phyloP scores from a whole-genome alignment of 2,797 vertebrate genomes.

The Protosalanx chinensis region DNA sequence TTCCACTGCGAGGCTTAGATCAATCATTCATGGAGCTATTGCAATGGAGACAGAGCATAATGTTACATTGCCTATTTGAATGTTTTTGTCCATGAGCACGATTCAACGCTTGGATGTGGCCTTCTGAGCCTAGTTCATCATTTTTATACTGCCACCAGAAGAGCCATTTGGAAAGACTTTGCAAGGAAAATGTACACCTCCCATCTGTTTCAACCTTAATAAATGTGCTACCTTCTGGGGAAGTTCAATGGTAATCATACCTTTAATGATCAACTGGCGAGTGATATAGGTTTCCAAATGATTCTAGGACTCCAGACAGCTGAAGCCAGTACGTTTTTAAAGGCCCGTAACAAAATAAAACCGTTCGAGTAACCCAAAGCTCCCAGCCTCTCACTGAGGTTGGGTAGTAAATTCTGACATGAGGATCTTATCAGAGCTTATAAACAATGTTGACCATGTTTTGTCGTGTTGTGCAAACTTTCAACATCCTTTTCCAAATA shows the following conservation, averaged over 20 bases:
- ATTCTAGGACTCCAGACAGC: neutral
- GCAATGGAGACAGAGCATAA: slow-evolving; percentile 76
- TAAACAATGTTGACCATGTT: too few species aligned
- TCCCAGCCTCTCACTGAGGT: too few species aligned
- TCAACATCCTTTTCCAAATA: neutral
- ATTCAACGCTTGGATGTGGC: slow-evolving; percentile 83
- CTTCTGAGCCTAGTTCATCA: slow-evolving; percentile 82
- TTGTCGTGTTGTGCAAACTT: neutral
- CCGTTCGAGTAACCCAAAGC: too few species aligned
- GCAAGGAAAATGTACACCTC: slow-evolving; percentile 90
- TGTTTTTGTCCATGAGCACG: slow-evolving; percentile 85
- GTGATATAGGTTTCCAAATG: slow-evolving; percentile 88
- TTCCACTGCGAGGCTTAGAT: slow-evolving; percentile 85
- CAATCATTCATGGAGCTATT: slow-evolving; percentile 83
- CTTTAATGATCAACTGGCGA: slow-evolving; percentile 98
- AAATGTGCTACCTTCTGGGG: slow-evolving; percentile 97
- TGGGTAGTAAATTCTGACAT: too few species aligned
- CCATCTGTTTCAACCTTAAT: slow-evolving; percentile 98
- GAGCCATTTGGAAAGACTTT: slow-evolving; percentile 95
- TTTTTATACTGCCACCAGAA: slow-evolving; percentile 99
- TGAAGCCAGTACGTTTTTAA: too few species aligned
- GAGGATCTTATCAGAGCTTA: too few species aligned
- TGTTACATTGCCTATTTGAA: slow-evolving; percentile 84
- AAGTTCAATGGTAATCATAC: slow-evolving; percentile 94
- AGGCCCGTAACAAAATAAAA: too few species aligned